phyloP scores from a whole-genome alignment of 2,113 vertebrate species.

The Hemiscyllium ocellatum region DNA sequence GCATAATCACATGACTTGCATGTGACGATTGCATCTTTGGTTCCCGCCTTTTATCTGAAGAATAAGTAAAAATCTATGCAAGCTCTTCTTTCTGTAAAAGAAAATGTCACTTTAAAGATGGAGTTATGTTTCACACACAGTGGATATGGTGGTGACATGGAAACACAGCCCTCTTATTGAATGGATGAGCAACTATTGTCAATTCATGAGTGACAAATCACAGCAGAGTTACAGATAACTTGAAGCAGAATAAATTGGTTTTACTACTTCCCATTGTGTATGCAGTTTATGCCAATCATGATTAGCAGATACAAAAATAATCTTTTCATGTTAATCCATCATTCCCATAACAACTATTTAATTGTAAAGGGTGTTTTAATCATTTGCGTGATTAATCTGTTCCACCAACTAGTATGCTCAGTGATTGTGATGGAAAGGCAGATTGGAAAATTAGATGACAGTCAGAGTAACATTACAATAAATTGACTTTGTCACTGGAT shows the following conservation, averaged over 20 bases:
- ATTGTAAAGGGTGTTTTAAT: not conserved
- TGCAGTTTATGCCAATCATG: not conserved
- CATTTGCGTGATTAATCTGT: not conserved
- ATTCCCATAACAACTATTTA: slow-evolving; percentile 2
- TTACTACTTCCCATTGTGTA: not conserved
- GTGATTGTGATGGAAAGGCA: not conserved
- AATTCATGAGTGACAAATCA: slow-evolving; percentile 3
- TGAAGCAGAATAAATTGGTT: slow-evolving; percentile 9
- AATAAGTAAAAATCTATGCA: not conserved
- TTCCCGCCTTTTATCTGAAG: not conserved
- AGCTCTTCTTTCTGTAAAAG: not conserved
- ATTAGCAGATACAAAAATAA: not conserved
- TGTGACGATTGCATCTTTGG: not conserved
- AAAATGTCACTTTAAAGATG: not conserved
- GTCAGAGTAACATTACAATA: not conserved
- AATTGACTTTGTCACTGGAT: not conserved
- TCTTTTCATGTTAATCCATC: slow-evolving; percentile 9
- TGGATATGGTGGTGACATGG: not conserved
- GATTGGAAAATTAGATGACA: not conserved
- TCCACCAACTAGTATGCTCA: not conserved
- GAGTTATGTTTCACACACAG: not conserved
- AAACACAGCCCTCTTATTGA: not conserved
- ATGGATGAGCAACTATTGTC: not conserved
- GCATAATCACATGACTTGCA: not conserved
- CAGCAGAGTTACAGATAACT: not conserved